Conservation (phyloP, 2,888 invertebrate species). For the Drosophila merina region DNA sequence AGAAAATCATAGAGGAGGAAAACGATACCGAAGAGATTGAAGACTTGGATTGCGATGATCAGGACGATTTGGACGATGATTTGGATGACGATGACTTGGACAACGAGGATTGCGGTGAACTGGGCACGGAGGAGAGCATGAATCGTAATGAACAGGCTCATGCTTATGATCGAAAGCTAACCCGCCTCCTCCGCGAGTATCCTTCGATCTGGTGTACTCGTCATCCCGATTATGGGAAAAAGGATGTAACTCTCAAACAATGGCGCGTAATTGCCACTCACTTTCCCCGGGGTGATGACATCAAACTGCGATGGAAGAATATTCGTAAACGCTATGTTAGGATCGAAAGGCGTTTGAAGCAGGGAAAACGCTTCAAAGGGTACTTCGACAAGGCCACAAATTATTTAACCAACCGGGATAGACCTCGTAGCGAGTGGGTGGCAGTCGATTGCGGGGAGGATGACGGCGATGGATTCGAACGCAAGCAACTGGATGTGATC, state of each 20-base stretch:
- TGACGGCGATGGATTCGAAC: slow-evolving; percentile 74
- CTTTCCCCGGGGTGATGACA: slow-evolving; percentile 75
- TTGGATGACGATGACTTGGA: slow-evolving; percentile 55
- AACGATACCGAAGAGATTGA: slow-evolving; percentile 22
- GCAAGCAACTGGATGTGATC: slow-evolving; percentile 74
- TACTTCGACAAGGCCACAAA: slow-evolving; percentile 82
- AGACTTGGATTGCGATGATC: slow-evolving; percentile 51
- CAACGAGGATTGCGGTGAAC: slow-evolving; percentile 54
- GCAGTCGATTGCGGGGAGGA: slow-evolving; percentile 78
- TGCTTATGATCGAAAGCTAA: slow-evolving; percentile 79
- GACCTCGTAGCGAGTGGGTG: slow-evolving; percentile 70
- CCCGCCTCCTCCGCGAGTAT: slow-evolving; percentile 75
- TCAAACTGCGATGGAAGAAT: slow-evolving; percentile 81
- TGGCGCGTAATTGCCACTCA: slow-evolving; percentile 80
- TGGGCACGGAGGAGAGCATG: slow-evolving; percentile 79
- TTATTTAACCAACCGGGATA: slow-evolving; percentile 76
- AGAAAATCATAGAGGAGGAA: slow-evolving; percentile 38
- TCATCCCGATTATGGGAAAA: slow-evolving; percentile 80
- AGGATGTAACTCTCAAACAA: slow-evolving; percentile 77
- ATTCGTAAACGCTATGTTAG: slow-evolving; percentile 79
- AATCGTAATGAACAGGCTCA: slow-evolving; percentile 78
- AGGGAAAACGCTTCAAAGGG: slow-evolving; percentile 80
- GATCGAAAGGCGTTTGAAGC: slow-evolving; percentile 69
- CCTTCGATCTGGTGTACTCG: slow-evolving; percentile 81
- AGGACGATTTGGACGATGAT: slow-evolving; percentile 53